Conservation (phyloP, 2,113 vertebrate species). For the Alosa alosa region DNA sequence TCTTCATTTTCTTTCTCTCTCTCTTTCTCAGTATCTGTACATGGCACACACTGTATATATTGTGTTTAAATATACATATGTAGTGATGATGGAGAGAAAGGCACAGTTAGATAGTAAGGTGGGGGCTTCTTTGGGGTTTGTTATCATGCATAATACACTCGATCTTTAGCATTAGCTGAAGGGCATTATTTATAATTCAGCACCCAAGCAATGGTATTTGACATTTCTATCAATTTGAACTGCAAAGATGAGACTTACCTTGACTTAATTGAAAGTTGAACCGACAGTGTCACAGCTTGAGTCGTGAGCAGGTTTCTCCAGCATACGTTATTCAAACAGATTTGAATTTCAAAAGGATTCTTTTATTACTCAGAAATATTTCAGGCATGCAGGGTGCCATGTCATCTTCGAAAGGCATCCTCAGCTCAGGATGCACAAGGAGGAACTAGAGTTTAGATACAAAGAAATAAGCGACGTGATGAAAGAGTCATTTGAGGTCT, state of each 20-base stretch:
- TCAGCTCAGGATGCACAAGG: background rate
- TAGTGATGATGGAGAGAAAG: background rate
- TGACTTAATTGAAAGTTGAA: constrained; percentile 9
- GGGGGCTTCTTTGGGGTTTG: constrained; percentile 36
- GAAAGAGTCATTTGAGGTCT: background rate
- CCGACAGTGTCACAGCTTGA: background rate
- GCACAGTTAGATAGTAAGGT: background rate
- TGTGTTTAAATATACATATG: too few species aligned
- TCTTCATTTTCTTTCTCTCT: background rate
- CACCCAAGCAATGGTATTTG: background rate
- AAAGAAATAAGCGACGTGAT: background rate
- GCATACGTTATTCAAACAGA: background rate
- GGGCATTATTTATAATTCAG: background rate
- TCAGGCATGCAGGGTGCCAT: background rate
- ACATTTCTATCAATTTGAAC: background rate
- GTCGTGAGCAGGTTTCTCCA: background rate
- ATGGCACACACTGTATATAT: background rate
- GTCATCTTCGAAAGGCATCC: background rate
- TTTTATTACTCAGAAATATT: constrained; percentile 11
- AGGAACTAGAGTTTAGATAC: background rate
- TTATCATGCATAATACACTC: constrained; percentile 2
- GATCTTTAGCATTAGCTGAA: background rate
- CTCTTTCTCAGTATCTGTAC: background rate
- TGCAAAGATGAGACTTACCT: background rate
- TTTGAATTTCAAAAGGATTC: constrained; percentile 10